These are phyloP conservation scores for Danio tinwini DNA, from an alignment of 2,797 vertebrate genomes.

Conservation along the genomic window DNA sequence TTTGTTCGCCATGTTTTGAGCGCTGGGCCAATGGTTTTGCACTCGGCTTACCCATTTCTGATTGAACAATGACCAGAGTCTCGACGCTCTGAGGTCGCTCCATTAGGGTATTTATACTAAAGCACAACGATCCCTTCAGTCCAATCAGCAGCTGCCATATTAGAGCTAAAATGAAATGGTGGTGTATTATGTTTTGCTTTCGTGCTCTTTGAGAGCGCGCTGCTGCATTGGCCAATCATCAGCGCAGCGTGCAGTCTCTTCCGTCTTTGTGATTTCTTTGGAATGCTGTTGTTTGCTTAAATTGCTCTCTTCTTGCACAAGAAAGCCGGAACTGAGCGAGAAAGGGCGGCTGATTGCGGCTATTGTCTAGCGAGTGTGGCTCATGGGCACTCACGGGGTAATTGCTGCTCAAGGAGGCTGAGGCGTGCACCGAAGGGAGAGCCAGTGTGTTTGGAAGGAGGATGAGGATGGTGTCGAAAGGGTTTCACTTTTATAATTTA, in stretches of 20 bases:
- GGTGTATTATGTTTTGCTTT: conserved; percentile 61
- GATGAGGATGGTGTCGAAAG: conserved; percentile 30
- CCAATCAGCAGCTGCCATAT: conserved; percentile 54
- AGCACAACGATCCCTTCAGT: conserved; percentile 37
- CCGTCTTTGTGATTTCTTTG: conserved; percentile 57
- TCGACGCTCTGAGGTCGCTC: conserved; percentile 18
- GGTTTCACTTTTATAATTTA: conserved; percentile 58
- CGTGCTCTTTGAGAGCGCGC: conserved; percentile 56
- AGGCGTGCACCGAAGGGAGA: conserved; percentile 66
- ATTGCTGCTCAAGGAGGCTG: conserved; percentile 77
- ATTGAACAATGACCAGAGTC: conserved; percentile 28
- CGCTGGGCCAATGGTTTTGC: conserved; percentile 8
- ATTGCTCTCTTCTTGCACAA: conserved; percentile 73
- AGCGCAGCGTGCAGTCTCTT: conserved; percentile 53
- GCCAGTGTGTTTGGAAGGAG: conserved; percentile 56
- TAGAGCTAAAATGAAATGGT: conserved; percentile 54
- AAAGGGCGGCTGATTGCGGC: conserved; percentile 80
- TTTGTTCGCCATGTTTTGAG: conserved; percentile 22
- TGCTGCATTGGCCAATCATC: conserved; percentile 56
- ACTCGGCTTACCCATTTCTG: conserved; percentile 2
- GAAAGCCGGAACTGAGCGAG: conserved; percentile 60
- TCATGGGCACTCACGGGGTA: conserved; percentile 75
- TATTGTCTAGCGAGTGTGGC: conserved; percentile 79
- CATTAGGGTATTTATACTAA: conserved; percentile 40
- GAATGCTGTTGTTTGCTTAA: conserved; percentile 76